phyloP scores from a whole-genome alignment of 1,140 invertebrate genomes.

The Paraescarpia echinospica region DNA sequence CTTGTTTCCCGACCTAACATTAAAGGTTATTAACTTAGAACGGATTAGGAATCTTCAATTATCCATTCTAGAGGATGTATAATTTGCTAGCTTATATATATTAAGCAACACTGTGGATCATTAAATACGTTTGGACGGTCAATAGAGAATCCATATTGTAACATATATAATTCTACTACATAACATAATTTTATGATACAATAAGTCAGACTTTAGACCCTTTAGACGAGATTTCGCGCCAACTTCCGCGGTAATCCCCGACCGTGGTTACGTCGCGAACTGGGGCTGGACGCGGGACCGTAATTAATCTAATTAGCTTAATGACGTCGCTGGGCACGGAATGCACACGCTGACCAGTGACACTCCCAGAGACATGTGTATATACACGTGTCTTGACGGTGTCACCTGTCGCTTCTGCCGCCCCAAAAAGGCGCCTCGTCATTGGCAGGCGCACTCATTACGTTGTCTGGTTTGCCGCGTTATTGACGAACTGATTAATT shows the following conservation, averaged over 20 bases:
- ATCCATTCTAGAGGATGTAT: no score
- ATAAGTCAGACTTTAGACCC: not conserved
- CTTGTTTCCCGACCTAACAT: no score
- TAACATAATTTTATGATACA: no score
- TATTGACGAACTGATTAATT: not conserved
- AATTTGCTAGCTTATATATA: no score
- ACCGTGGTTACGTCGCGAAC: not conserved
- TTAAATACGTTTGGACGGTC: no score
- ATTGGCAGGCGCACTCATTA: not conserved
- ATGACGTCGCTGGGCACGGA: not conserved
- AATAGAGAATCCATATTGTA: no score
- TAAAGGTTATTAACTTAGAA: no score
- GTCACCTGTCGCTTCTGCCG: not conserved
- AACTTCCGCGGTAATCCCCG: not conserved
- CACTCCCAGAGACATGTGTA: not conserved
- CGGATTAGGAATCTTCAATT: no score
- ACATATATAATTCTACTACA: no score
- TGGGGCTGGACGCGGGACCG: no score
- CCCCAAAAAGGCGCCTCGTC: not conserved
- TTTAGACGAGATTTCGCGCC: not conserved
- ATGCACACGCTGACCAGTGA: not conserved
- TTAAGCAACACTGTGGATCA: no score
- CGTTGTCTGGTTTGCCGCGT: not conserved
- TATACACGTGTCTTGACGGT: not conserved
- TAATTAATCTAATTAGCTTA: conserved; percentile 7